A percentile compares a stretch with the other conserved stretches of the same genome.
Conservation (phyloP, 2,888 invertebrate genomes). For the Ichneumoninae sp. region DNA sequence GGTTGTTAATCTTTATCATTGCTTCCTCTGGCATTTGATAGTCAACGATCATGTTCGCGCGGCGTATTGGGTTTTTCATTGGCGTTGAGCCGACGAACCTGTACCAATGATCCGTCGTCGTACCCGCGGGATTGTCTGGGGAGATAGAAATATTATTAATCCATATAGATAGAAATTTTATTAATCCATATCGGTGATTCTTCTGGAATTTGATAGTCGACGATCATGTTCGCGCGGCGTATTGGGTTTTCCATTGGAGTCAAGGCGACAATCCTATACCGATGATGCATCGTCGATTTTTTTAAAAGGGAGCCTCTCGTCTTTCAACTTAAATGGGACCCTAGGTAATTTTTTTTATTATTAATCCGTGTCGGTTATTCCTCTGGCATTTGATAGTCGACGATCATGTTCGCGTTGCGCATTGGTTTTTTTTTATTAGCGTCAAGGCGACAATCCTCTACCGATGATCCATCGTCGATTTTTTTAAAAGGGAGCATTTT, state of each 20-base stretch:
- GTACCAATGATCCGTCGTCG: slow-evolving; percentile 5
- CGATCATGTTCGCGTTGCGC: not conserved
- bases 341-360: not conserved
- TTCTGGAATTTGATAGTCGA: too few relatives aligned
- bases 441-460: too few relatives aligned
- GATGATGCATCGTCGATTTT: too few relatives aligned
- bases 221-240: too few relatives aligned
- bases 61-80: not conserved
- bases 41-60: not conserved
- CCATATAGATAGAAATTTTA: too few relatives aligned
- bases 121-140: slow-evolving; percentile 14
- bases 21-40: not conserved
- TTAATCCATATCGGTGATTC: too few relatives aligned
- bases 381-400: not conserved
- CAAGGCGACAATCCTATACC: too few relatives aligned
- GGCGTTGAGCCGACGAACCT: not conserved
- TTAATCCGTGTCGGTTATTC: not conserved
- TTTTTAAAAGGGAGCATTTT: too few relatives aligned
- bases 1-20: not conserved
- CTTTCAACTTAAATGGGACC: not conserved
- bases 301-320: too few relatives aligned
- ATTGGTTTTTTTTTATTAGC: not conserved
- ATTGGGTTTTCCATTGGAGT: too few relatives aligned
- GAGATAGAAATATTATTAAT: not conserved
- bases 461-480: too few relatives aligned